Evolutionary conservation across 2,888 invertebrate genomes (phyloP), one percentile per base, ranked within the genome.

Genomic region (Dynastes hyllus): DNA sequence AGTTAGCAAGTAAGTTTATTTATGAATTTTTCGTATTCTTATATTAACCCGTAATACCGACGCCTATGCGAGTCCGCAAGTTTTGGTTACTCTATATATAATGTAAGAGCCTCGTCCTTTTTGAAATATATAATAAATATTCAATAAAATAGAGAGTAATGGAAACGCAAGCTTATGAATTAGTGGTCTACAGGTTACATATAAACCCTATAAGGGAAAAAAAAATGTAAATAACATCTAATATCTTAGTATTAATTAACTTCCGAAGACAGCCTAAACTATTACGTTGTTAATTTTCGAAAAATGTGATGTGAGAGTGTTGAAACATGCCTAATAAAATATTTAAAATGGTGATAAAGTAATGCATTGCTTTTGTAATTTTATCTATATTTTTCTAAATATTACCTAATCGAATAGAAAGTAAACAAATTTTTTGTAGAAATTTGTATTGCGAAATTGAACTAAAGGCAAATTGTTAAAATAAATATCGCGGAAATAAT

Each of bases 81-180:
- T 16, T 16, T 16, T 16, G 16, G 16, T 16, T 16, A 16, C 16
- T 16, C 16, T 16, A 16, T 16, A 55, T 55, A 58, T 13, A 53
- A 22, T 58, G 16, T 58, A 58, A 58, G 29, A 55, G 32, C 55
- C 55, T 55, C 70, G 70, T 71, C 55, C 53, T 70, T 65, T 53
- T 53, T 53, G 53, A 53, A 53, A 29, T 32, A 55, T 32, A 53
- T 13, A 13, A 69, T 50, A 37, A 37, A 0, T 22, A 22, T 22
- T 22, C 22, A 22, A 22, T 22, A 22, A 22, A 22, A 71, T 55
- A 55, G 71, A n/a, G 16, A 55, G 71, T 45, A 45, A 70, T 32
- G 37, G 53, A 55, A 70, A 71, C 70, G 29, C 55, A 71, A 58
- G 71, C 71, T 71, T 71, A 71, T 71, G 71, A 71, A 71, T 37